Conservation (phyloP, 2,797 vertebrate species). For the Adelosebastes latens region DNA sequence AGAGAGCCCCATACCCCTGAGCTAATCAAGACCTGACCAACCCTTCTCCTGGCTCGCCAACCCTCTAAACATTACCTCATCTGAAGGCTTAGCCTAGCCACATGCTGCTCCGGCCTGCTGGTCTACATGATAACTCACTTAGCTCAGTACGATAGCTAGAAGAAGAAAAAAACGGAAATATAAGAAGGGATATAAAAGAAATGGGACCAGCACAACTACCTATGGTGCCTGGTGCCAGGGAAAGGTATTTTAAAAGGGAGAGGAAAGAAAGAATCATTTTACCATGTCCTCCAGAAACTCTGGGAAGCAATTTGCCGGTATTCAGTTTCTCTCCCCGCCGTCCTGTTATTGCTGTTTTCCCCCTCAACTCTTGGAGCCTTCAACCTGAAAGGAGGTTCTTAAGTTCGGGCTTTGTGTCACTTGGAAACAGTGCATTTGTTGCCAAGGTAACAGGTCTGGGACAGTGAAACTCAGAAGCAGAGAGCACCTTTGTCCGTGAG, state of each 20-base stretch:
- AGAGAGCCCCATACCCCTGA: constrained; percentile 69
- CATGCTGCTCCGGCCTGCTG: constrained; percentile 62
- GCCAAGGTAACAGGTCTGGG: constrained; percentile 75
- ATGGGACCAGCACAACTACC: constrained; percentile 60
- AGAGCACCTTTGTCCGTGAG: constrained; percentile 67
- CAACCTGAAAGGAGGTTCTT: constrained; percentile 75
- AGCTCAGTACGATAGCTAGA: constrained; percentile 56
- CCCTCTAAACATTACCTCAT: constrained; percentile 77
- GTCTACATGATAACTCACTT: constrained; percentile 77
- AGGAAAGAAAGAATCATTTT: constrained; percentile 77
- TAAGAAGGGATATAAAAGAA: constrained; percentile 67
- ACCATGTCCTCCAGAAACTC: constrained; percentile 76
- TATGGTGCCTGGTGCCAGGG: constrained; percentile 67
- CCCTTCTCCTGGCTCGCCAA: constrained; percentile 59
- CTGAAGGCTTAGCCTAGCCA: constrained; percentile 65
- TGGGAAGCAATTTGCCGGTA: constrained; percentile 75
- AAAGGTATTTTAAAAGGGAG: constrained; percentile 74
- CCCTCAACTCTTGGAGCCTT: constrained; percentile 66
- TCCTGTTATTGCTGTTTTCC: constrained; percentile 79
- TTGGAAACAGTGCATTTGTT: constrained; percentile 79
- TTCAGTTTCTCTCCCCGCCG: constrained; percentile 76
- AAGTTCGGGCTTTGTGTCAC: constrained; percentile 74
- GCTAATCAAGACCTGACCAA: constrained; percentile 78
- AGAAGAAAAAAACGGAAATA: constrained; percentile 47
- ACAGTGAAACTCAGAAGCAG: constrained; percentile 68